phyloP scores from a whole-genome alignment of 2,797 vertebrate species.

The Phyllotis vaccarum region DNA sequence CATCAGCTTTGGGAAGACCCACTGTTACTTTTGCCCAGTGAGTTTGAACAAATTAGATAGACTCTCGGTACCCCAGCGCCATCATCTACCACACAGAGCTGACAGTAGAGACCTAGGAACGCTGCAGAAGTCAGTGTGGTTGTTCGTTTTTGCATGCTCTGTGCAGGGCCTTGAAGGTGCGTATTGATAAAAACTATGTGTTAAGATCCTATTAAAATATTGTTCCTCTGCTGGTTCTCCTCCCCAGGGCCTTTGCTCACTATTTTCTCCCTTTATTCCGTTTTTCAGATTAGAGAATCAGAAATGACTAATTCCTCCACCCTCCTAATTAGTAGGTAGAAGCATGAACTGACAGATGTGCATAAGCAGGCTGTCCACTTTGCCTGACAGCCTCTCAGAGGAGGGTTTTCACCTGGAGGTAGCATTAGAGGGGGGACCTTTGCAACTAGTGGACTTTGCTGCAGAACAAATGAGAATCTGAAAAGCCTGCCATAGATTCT shows the following conservation, averaged over 20 bases:
- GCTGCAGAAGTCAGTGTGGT: background rate
- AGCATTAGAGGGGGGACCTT: background rate
- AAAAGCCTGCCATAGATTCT: background rate
- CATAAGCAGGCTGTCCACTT: background rate
- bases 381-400: fast-evolving
- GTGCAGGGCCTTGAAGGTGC: background rate
- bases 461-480: background rate
- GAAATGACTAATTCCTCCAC: background rate
- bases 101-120: background rate
- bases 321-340: background rate
- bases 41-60: background rate
- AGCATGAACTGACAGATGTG: background rate
- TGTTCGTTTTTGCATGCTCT: background rate
- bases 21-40: background rate
- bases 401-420: background rate
- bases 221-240: background rate
- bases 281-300: background rate
- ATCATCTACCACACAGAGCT: background rate
- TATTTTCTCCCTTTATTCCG: background rate
- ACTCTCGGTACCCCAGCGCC: background rate
- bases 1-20: background rate
- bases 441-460: background rate
- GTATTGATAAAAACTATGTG: background rate
- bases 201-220: background rate
- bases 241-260: too few relatives aligned